Conservation (phyloP, 2,113 vertebrate species). For the Gymnarchus niloticus region DNA sequence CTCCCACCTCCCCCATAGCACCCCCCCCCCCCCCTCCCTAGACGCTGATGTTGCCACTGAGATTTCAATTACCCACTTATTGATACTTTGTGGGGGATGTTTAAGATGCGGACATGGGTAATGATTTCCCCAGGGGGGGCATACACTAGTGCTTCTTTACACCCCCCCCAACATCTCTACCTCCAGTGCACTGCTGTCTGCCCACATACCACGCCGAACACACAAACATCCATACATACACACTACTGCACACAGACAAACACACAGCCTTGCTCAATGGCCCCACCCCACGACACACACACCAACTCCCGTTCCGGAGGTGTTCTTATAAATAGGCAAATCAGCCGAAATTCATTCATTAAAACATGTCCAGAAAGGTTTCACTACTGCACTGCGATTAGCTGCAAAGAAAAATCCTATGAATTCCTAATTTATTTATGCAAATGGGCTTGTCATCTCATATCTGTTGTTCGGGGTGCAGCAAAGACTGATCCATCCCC, state of each 20-base stretch:
- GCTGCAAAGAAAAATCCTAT: constrained; percentile 89
- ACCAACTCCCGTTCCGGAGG: constrained; percentile 86
- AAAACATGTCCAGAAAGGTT: constrained; percentile 93
- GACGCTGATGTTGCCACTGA: constrained; percentile 99
- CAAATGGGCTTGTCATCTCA: constrained; percentile 93
- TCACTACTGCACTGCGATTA: constrained; percentile 93
- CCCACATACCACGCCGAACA: constrained; percentile 45
- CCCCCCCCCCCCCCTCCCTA: constrained; percentile 68
- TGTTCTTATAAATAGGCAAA: constrained; percentile 99
- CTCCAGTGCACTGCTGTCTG: constrained; percentile 49
- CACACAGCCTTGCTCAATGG: constrained; percentile 51
- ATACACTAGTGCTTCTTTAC: constrained; percentile 96
- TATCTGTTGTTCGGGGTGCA: constrained; percentile 70
- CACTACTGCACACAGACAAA: constrained; percentile 25
- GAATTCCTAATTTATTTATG: constrained; percentile 99
- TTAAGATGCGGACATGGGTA: constrained; percentile 99
- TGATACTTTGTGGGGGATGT: constrained; percentile 99
- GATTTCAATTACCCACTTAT: constrained; percentile 99
- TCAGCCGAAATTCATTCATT: constrained; percentile 99
- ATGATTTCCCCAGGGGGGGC: constrained; percentile 98
- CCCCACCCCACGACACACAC: constrained; percentile 43
- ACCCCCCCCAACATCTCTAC: constrained; percentile 26
- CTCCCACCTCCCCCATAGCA: constrained; percentile 53
- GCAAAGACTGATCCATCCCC: constrained; percentile 27
- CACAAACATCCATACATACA: constrained; percentile 34